Evolutionary conservation across 2,888 invertebrate genomes (phyloP).

Genomic region (Phortica okadai): DNA sequence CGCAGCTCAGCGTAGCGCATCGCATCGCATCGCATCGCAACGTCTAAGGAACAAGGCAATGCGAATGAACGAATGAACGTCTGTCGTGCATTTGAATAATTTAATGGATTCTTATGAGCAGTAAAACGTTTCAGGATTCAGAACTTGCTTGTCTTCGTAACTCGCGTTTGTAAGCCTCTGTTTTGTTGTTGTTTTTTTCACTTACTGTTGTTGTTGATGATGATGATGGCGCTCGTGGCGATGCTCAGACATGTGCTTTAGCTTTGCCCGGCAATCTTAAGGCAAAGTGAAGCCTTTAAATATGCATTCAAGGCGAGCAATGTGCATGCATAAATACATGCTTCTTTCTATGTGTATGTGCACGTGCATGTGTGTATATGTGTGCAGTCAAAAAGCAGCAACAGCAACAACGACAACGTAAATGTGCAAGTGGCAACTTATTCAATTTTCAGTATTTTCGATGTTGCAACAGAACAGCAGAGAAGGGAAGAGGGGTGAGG

Average conservation of each 20-base stretch:
- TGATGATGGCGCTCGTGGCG: conserved; percentile 2
- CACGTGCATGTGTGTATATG: background rate
- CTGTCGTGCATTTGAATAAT: conserved; percentile 69
- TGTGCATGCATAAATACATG: background rate
- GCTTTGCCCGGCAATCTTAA: conserved; percentile 5
- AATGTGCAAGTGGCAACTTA: conserved; percentile 31
- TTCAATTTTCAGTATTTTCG: conserved; percentile 25
- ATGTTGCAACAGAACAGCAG: background rate
- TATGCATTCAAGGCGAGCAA: conserved; percentile 15
- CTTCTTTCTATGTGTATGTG: background rate
- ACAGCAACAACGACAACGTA: background rate
- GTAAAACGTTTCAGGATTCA: conserved; percentile 60
- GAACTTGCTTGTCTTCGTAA: background rate
- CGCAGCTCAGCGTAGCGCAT: too few species aligned
- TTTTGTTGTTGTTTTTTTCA: background rate
- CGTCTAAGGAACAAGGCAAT: conserved; percentile 15
- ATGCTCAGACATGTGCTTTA: background rate
- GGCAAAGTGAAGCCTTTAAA: conserved; percentile 18
- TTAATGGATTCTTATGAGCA: conserved; percentile 72
- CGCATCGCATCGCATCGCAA: conserved; percentile 36
- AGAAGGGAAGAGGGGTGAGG: background rate
- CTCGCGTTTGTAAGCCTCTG: too few species aligned
- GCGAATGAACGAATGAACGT: conserved; percentile 41
- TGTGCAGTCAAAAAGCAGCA: conserved; percentile 6
- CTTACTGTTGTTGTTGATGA: background rate